Conservation (phyloP, 2,113 vertebrate genomes). For the Macrotus californicus region DNA sequence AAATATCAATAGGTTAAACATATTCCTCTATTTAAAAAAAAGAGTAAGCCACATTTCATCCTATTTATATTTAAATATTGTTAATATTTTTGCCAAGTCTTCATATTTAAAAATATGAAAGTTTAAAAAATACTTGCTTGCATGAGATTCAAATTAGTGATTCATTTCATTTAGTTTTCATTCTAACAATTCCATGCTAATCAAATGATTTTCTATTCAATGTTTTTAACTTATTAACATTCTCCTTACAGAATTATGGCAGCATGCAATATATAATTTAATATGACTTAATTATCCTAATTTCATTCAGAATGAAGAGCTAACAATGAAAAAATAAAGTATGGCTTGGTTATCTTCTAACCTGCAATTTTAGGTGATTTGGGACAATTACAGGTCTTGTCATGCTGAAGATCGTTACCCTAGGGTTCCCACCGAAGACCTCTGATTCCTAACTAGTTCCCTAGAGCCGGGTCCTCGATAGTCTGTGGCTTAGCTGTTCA, state of each 20-base stretch:
- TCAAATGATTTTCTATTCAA: not conserved
- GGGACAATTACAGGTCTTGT: not conserved
- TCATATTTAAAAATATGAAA: slow-evolving; percentile 34
- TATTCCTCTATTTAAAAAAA: not conserved
- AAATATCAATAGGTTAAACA: not conserved
- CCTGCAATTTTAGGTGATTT: slow-evolving; percentile 1
- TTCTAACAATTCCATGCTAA: not conserved
- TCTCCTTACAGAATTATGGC: not conserved
- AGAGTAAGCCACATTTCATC: not conserved
- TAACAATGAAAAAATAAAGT: not conserved
- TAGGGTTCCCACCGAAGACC: not conserved
- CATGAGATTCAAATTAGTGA: slow-evolving; percentile 21
- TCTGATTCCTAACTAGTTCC: not conserved
- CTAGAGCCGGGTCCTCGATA: not conserved
- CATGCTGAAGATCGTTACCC: not conserved
- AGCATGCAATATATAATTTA: not conserved
- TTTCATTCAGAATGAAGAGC: not conserved
- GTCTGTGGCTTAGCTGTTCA: not conserved
- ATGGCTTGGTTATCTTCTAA: not conserved
- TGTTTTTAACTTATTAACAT: slow-evolving; percentile 29
- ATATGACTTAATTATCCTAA: not conserved
- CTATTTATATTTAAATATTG: not conserved
- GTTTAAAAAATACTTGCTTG: not conserved
- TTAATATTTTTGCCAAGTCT: not conserved
- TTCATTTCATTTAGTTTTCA: not conserved